These are phyloP conservation scores for Branchinecta sandiegonensis DNA, from an alignment of 2,888 invertebrate genomes.

Conservation along the genomic window DNA sequence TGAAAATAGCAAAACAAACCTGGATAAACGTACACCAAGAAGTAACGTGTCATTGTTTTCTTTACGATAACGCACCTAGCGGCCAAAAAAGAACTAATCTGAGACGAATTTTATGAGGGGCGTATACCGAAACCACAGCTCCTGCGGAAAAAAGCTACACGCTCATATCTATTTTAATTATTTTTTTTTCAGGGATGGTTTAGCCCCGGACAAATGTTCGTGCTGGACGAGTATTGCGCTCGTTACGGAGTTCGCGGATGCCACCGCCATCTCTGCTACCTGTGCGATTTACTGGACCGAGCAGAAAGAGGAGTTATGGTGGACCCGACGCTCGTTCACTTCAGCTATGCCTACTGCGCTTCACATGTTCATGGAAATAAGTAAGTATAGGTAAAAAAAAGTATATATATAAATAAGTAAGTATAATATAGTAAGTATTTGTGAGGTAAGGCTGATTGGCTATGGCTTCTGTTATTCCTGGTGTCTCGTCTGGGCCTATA, in stretches of 20 bases:
- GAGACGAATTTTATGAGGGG: too few species aligned
- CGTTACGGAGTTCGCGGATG: constrained; percentile 94
- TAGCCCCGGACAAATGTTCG: constrained; percentile 97
- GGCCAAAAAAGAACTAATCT: too few species aligned
- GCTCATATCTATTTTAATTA: constrained; percentile 14
- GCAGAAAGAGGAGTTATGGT: constrained; percentile 90
- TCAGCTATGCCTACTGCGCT: constrained; percentile 98
- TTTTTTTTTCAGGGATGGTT: constrained; percentile 75
- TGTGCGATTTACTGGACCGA: constrained; percentile 83
- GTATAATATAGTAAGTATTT: too few species aligned
- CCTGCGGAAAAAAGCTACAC: too few species aligned
- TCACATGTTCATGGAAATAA: constrained; percentile 98
- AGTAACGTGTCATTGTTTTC: too few species aligned
- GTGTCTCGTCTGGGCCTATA: constrained; percentile 11
- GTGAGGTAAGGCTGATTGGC: too few species aligned
- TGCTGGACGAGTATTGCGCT: constrained; percentile 94
- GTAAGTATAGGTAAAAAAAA: too few species aligned
- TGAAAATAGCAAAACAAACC: too few species aligned
- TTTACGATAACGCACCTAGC: too few species aligned
- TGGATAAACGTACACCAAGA: too few species aligned
- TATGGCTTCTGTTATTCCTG: neutral
- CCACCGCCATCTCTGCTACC: constrained; percentile 87
- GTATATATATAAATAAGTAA: too few species aligned
- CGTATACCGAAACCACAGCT: too few species aligned
- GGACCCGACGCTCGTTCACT: constrained; percentile 96